Evolutionary conservation across 2,888 invertebrate genomes (phyloP).

Genomic region (Diloba caeruleocephala): DNA sequence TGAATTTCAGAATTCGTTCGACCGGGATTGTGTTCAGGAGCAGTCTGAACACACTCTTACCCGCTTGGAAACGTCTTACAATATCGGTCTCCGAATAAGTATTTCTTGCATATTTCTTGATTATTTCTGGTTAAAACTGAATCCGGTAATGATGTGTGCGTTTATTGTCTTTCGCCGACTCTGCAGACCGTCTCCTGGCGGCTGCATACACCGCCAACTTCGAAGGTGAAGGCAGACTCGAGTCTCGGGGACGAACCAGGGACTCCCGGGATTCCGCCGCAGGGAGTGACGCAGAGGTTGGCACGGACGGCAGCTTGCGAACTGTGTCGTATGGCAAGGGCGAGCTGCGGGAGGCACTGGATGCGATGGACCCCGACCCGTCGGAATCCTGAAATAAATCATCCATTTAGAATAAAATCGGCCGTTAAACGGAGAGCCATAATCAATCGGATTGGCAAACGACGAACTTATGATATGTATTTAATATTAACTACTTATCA

Average conservation of each 20-base stretch:
- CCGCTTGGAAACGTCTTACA: background rate
- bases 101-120: background rate
- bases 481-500: too few species aligned
- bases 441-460: too few species aligned
- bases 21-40: background rate
- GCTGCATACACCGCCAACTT: constrained; percentile 90
- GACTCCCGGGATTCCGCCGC: constrained; percentile 87
- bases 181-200: constrained; percentile 87
- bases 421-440: background rate
- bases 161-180: constrained; percentile 89
- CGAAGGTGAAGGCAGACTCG: constrained; percentile 90
- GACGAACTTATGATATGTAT: too few species aligned
- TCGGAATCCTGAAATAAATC: constrained; percentile 77
- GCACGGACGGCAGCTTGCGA: constrained; percentile 83
- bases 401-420: background rate
- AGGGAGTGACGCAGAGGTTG: constrained; percentile 84
- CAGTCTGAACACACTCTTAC: background rate
- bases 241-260: constrained; percentile 81
- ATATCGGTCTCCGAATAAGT: constrained; percentile 1
- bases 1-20: background rate
- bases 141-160: constrained; percentile 92
- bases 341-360: constrained; percentile 81
- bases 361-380: constrained; percentile 83
- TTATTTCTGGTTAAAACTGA: constrained; percentile 88
- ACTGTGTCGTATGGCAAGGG: constrained; percentile 84